Base-by-base conservation (phyloP, 2,113 vertebrate species). In the Hystrix cristata region DNA sequence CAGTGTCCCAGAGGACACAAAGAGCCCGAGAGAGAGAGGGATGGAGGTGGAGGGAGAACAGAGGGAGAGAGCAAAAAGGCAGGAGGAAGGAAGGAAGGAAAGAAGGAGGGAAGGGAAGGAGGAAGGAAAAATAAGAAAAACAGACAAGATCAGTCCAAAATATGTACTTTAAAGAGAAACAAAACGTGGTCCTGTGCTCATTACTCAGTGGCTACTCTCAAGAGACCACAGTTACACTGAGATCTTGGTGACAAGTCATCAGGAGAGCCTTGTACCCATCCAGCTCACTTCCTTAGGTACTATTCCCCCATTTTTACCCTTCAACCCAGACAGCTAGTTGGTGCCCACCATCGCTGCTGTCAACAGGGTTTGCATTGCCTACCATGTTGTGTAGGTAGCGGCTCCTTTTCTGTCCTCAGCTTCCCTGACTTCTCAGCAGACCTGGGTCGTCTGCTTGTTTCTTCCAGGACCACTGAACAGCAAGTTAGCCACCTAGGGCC, bases 151-250 rank as follows among this genome's bases (percentile, higher is more conserved):
- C 38, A 5, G 9, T 83, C 60, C 57, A 86, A 95, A 96, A 38
- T 71, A 92, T 53, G n/a, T 72, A n/a, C 51, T 78, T 69, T 82
- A 60, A 43, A 65, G 72, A 95, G 43, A 94, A 81, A 88, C 85
- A 84, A 84, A 95, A 90, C 51, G 43, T 31, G 18, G 38, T 23
- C 69, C 85, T 23, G 3, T 38, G 87, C 16, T 72, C 87, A 14
- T 59, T 85, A 59, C 74, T 84, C 59, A 57, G 55, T 43, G 51
- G 31, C 34, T 90, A 43, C 83, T 96, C 55, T 62, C 82, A 85
- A 91, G 43, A 67, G 69, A 31, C 34, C 62, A 83, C 60, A 83
- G 78, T 91, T 79, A 92, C 55, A 67, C 65, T 43, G 90, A 96
- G 84, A 87, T 51, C 62, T 62, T 83, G 80, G 65, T 91, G 86